Percentiles rank a stretch among this genome's conserved stretches.
Evolutionary conservation across 1,140 invertebrate species (phyloP).

Genomic region (Brachionus manjavacas): DNA sequence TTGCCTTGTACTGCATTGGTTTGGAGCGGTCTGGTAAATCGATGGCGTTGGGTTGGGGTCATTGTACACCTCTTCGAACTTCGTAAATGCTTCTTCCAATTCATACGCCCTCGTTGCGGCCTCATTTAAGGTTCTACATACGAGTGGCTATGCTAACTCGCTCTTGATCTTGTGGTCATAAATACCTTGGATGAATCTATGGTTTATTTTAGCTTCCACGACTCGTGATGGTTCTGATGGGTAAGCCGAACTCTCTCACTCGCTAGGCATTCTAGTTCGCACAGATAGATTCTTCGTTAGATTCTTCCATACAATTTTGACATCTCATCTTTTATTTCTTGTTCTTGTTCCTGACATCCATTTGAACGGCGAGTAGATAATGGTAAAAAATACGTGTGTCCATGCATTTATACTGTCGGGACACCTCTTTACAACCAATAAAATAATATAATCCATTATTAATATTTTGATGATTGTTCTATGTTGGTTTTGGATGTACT

Average conservation of each 20-base stretch:
- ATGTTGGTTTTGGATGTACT: no score
- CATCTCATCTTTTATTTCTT: neutral
- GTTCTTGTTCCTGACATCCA: no score
- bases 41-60: no score
- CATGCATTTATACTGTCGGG: no score
- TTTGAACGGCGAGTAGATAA: no score
- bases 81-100: constrained; percentile 4
- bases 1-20: no score
- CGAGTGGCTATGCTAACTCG: neutral
- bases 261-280: neutral
- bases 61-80: neutral
- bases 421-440: no score
- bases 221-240: neutral
- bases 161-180: neutral
- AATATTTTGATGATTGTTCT: no score
- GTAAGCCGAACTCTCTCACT: neutral
- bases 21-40: no score
- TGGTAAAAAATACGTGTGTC: no score
- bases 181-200: neutral
- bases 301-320: neutral
- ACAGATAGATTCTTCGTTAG: neutral
- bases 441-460: no score
- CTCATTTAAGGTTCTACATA: neutral
- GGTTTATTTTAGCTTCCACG: neutral
- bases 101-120: neutral